Percentiles rank a stretch among this genome's conserved stretches.
phyloP scores from a whole-genome alignment of 2,797 vertebrate species.

The Poeciliopsis paucimaculata region DNA sequence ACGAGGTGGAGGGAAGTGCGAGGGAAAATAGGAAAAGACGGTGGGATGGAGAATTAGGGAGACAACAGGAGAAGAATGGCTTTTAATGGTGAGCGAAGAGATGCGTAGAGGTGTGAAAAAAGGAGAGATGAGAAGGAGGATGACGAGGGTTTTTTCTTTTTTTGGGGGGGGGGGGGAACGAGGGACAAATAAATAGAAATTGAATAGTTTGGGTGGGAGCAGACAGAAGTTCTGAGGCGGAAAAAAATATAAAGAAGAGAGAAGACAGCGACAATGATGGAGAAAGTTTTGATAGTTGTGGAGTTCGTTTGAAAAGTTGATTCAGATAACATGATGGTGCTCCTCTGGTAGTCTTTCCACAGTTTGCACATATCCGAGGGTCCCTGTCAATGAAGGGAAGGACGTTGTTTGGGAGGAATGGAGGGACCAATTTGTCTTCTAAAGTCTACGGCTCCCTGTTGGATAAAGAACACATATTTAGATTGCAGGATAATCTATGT shows the following conservation, averaged over 20 bases:
- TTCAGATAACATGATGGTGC: slow-evolving; percentile 67
- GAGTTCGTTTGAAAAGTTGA: slow-evolving; percentile 81
- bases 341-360: slow-evolving; percentile 75
- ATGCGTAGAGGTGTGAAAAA: slow-evolving; percentile 74
- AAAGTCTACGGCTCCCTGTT: slow-evolving; percentile 35
- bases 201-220: slow-evolving; percentile 80
- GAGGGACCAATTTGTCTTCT: slow-evolving; percentile 69
- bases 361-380: slow-evolving; percentile 67
- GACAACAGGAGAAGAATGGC: slow-evolving; percentile 68
- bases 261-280: slow-evolving; percentile 80
- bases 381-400: slow-evolving; percentile 74
- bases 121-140: slow-evolving; percentile 60
- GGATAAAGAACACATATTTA: slow-evolving; percentile 37
- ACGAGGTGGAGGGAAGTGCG: slow-evolving; percentile 73
- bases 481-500: slow-evolving; percentile 33
- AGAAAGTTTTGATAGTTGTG: slow-evolving; percentile 86
- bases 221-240: slow-evolving; percentile 81
- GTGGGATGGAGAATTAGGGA: slow-evolving; percentile 65
- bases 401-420: slow-evolving; percentile 65
- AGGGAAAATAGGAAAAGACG: slow-evolving; percentile 55
- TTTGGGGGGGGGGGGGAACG: slow-evolving; percentile 11
- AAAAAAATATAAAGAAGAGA: slow-evolving; percentile 80
- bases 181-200: slow-evolving; percentile 83
- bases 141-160: slow-evolving; percentile 28
- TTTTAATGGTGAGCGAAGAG: slow-evolving; percentile 74